These are phyloP conservation scores for Fopius arisanus DNA, from an alignment of 1,140 invertebrate genomes.

Conservation along the genomic window DNA sequence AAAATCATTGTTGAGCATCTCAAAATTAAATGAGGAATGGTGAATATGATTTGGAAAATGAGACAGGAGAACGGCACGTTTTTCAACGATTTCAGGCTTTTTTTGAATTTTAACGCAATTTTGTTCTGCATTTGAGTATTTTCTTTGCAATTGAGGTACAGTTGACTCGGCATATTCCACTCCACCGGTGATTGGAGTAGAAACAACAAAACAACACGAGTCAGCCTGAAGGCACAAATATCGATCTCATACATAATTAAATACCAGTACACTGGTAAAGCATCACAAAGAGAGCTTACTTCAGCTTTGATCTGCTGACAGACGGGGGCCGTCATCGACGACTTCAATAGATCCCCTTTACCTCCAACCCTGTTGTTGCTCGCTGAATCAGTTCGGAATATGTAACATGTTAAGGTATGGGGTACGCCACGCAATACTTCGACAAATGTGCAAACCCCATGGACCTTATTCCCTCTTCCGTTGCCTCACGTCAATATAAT, in stretches of 20 bases:
- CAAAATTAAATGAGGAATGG: no score
- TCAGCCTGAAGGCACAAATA: conserved; percentile 59
- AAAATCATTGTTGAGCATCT: no score
- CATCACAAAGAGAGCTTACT: conserved; percentile 64
- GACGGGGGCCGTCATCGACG: conserved; percentile 62
- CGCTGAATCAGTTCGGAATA: conserved; percentile 11
- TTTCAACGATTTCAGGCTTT: no score
- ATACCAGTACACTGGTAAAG: conserved; percentile 59
- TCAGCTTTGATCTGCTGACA: conserved; percentile 65
- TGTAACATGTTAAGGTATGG: conserved; percentile 4
- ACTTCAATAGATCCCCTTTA: conserved; percentile 55
- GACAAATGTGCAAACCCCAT: conserved; percentile 17
- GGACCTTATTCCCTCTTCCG: conserved; percentile 32
- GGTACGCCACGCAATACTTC: not conserved
- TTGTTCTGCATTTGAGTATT: not conserved
- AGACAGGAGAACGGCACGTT: no score
- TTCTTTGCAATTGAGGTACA: not conserved
- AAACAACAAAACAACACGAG: conserved; percentile 29
- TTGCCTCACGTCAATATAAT: no score
- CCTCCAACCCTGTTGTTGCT: conserved; percentile 27
- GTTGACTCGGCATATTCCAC: not conserved
- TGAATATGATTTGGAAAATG: no score
- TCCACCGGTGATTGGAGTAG: conserved; percentile 13
- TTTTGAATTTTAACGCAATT: no score
- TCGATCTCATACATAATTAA: conserved; percentile 65